Conservation (phyloP, 2,113 vertebrate species). For the Tychaedon coryphoeus region DNA sequence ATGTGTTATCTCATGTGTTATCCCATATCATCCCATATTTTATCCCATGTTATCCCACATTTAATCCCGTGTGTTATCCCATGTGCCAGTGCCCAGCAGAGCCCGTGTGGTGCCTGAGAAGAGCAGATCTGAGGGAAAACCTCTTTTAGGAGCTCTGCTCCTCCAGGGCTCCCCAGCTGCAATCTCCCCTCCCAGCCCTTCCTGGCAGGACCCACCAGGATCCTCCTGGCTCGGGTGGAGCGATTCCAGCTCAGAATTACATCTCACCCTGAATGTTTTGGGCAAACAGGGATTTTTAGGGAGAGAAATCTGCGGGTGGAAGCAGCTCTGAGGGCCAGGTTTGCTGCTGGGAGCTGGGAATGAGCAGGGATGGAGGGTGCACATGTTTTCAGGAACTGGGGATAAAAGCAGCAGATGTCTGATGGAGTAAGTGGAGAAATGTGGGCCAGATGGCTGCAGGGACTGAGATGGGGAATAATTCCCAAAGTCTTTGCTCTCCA, state of each 20-base stretch:
- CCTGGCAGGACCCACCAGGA: neutral
- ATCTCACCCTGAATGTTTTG: neutral
- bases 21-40: neutral
- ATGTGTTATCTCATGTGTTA: neutral
- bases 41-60: neutral
- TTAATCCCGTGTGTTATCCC: neutral
- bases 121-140: neutral
- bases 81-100: neutral
- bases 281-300: neutral
- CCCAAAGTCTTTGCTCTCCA: neutral
- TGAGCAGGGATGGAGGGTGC: neutral
- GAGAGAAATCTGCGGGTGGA: neutral
- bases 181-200: neutral
- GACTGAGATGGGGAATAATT: neutral
- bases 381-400: neutral
- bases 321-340: neutral
- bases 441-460: conserved; percentile 58
- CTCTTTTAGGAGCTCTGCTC: neutral
- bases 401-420: conserved; percentile 40
- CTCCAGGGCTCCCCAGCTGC: neutral
- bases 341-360: neutral
- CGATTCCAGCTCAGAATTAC: neutral
- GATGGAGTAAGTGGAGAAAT: conserved; percentile 20
- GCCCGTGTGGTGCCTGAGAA: neutral
- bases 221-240: accelerated